These are phyloP conservation scores for Sebastes hubbsi DNA, from an alignment of 2,797 vertebrate species.

Conservation along the genomic window DNA sequence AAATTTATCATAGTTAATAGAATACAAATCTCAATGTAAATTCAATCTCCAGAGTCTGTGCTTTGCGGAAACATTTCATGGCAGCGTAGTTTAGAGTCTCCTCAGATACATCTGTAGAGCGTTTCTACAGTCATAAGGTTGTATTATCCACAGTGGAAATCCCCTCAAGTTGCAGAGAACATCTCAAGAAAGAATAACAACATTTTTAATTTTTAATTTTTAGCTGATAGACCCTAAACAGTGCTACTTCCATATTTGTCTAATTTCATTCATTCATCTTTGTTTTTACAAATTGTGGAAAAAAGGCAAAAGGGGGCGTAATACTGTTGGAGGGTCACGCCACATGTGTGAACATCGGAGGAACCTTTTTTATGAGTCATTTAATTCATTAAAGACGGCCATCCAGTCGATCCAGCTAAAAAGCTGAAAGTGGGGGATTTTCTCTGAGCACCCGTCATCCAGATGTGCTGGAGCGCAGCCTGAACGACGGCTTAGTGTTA, in stretches of 20 bases:
- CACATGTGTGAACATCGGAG: neutral
- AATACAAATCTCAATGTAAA: neutral
- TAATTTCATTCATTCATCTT: neutral
- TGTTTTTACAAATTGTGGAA: neutral
- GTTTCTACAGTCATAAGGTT: neutral
- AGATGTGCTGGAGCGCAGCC: constrained; percentile 70
- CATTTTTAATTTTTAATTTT: neutral
- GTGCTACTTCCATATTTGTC: neutral
- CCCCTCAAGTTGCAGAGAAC: neutral
- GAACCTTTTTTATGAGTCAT: constrained; percentile 13
- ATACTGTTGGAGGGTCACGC: neutral
- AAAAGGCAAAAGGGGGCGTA: neutral
- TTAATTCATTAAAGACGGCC: constrained; percentile 14
- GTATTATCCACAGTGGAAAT: neutral
- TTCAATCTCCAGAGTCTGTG: neutral
- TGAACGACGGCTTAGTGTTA: constrained; percentile 61
- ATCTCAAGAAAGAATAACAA: neutral
- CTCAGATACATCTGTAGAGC: too few species aligned
- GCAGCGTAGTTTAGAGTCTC: neutral
- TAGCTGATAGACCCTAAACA: neutral
- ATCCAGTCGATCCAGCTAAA: constrained; percentile 24
- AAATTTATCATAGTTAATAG: neutral
- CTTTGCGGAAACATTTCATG: neutral
- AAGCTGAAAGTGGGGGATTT: constrained; percentile 57
- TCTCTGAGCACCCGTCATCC: constrained; percentile 54